phyloP scores from a whole-genome alignment of 2,888 invertebrate species.

The Belgica antarctica region DNA sequence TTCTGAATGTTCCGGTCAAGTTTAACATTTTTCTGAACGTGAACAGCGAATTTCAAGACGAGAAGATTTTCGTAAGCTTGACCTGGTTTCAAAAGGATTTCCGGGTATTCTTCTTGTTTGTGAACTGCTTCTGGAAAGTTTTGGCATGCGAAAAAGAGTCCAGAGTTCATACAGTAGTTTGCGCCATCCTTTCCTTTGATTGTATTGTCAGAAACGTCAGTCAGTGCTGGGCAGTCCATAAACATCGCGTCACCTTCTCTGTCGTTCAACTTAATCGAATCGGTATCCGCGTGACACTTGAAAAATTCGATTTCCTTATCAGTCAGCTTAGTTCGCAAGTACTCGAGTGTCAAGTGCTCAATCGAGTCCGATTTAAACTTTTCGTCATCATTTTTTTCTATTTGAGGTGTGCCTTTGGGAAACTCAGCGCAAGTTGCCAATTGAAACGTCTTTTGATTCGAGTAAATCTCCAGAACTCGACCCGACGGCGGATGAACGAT shows the following conservation, averaged over 20 bases:
- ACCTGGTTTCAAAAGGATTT: constrained; percentile 30
- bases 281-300: constrained; percentile 7
- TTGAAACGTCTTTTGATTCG: constrained; percentile 15
- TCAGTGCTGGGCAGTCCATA: not conserved
- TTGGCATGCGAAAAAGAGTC: constrained; percentile 24
- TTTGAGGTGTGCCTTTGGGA: not conserved
- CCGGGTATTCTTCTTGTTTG: not conserved
- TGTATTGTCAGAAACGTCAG: not conserved
- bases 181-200: not conserved
- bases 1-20: not conserved
- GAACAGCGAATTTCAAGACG: constrained; percentile 21
- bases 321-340: constrained; percentile 28
- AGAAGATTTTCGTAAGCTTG: constrained; percentile 10
- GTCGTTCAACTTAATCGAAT: not conserved
- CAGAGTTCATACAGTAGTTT: constrained; percentile 4
- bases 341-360: constrained; percentile 31
- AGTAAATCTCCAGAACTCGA: constrained; percentile 27
- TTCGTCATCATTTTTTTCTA: not conserved
- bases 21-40: not conserved
- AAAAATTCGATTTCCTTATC: constrained; percentile 37
- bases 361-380: not conserved
- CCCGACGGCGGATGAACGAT: constrained; percentile 12
- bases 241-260: not conserved
- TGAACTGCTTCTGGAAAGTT: constrained; percentile 36
- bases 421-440: constrained; percentile 20